Evolutionary conservation across 2,888 invertebrate species (phyloP).

Genomic region (Encarsia formosa): DNA sequence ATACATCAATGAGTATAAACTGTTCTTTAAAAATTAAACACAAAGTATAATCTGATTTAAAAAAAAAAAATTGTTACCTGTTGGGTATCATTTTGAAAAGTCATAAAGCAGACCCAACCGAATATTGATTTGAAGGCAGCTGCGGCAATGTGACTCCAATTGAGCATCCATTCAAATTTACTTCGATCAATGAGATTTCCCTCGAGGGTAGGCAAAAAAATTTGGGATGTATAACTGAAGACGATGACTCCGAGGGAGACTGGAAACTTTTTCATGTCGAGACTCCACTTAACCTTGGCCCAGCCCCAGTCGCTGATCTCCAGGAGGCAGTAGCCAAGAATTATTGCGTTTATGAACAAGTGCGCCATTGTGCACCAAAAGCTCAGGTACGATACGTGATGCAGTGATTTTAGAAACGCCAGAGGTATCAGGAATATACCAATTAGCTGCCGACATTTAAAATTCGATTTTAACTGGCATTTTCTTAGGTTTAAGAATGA

Average conservation of each 20-base stretch:
- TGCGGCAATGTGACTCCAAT: slow-evolving; percentile 97
- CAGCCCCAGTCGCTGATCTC: slow-evolving; percentile 93
- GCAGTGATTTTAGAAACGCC: slow-evolving; percentile 87
- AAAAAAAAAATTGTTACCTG: too few species aligned
- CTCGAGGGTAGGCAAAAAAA: slow-evolving; percentile 95
- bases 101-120: slow-evolving; percentile 94
- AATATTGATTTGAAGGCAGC: slow-evolving; percentile 94
- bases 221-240: slow-evolving; percentile 99
- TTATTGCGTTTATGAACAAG: slow-evolving; percentile 93
- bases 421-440: slow-evolving; percentile 90
- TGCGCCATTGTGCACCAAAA: slow-evolving; percentile 99
- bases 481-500: too few species aligned
- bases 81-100: slow-evolving; percentile 91
- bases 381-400: slow-evolving; percentile 88
- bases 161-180: slow-evolving; percentile 95
- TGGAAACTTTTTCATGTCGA: slow-evolving; percentile 95
- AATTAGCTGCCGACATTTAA: too few species aligned
- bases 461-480: too few species aligned
- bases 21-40: too few species aligned
- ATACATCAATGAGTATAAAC: too few species aligned
- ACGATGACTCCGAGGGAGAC: slow-evolving; percentile 98
- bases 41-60: too few species aligned
- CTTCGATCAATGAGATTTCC: slow-evolving; percentile 91
- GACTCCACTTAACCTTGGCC: slow-evolving; percentile 84
- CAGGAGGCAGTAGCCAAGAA: slow-evolving; percentile 90